phyloP scores from a whole-genome alignment of 2,888 invertebrate species.

The Caradrina kadenii region DNA sequence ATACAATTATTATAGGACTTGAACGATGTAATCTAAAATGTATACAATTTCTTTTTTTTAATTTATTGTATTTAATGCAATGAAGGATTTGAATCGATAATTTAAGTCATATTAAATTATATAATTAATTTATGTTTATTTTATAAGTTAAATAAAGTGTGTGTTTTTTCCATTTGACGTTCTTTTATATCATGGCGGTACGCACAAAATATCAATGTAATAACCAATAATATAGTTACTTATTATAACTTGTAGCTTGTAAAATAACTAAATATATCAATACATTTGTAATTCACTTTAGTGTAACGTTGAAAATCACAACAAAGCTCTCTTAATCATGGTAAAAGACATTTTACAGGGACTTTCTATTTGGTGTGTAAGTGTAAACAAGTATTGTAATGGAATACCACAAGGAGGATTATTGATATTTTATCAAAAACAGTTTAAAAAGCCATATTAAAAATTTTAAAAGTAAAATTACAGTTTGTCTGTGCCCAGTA shows the following conservation, averaged over 20 bases:
- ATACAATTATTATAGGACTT: slow-evolving; percentile 46
- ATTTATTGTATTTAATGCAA: slow-evolving; percentile 71
- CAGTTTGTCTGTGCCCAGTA: not conserved
- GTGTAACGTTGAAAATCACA: slow-evolving; percentile 61
- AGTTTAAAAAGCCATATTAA: not conserved
- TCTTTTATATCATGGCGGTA: slow-evolving; percentile 59
- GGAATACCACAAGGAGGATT: slow-evolving; percentile 56
- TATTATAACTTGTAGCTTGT: slow-evolving; percentile 53
- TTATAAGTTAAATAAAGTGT: slow-evolving; percentile 57
- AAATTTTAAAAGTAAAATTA: not conserved
- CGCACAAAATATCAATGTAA: slow-evolving; percentile 70
- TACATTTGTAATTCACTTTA: slow-evolving; percentile 62
- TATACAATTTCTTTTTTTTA: slow-evolving; percentile 67
- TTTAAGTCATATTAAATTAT: slow-evolving; percentile 70
- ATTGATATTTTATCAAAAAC: not conserved
- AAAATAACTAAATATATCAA: slow-evolving; percentile 62
- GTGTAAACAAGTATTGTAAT: slow-evolving; percentile 55
- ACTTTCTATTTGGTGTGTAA: slow-evolving; percentile 71
- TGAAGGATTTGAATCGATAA: slow-evolving; percentile 78
- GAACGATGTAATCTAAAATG: slow-evolving; percentile 56
- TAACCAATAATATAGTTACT: slow-evolving; percentile 56
- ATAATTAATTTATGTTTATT: slow-evolving; percentile 68
- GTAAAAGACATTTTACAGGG: slow-evolving; percentile 86
- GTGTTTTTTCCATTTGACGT: slow-evolving; percentile 50
- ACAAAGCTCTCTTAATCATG: slow-evolving; percentile 77